A percentile compares a stretch with the other conserved stretches of the same genome.
phyloP scores from a whole-genome alignment of 2,797 vertebrate species.

The Clarias platycephalus region DNA sequence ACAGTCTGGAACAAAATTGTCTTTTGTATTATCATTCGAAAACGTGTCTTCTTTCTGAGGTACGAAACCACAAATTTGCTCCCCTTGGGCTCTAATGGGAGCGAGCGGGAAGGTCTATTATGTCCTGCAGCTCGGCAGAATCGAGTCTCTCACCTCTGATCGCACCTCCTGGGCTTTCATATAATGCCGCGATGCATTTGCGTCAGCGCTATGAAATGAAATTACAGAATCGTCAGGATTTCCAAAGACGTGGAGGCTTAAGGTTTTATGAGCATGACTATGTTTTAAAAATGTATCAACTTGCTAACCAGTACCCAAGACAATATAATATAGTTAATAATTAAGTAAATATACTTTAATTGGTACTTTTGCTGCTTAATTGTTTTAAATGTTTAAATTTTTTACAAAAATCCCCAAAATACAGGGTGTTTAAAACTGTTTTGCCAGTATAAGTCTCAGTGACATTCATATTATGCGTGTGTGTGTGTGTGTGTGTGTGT shows the following conservation, averaged over 20 bases:
- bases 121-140: not conserved
- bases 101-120: not conserved
- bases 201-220: not conserved
- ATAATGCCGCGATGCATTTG: not conserved
- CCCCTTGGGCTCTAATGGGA: not conserved
- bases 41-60: not conserved
- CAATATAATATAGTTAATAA: too few species aligned
- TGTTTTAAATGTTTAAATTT: too few species aligned
- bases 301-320: not conserved
- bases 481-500: conserved; percentile 43
- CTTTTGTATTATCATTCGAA: not conserved
- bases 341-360: too few species aligned
- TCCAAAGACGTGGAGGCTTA: not conserved
- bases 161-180: not conserved
- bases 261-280: not conserved
- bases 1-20: not conserved
- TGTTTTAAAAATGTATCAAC: not conserved
- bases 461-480: not conserved
- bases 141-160: conserved; percentile 1
- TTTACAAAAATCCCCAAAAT: not conserved
- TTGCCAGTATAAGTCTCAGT: not conserved
- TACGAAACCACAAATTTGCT: not conserved
- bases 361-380: too few species aligned
- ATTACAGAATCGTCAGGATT: not conserved
- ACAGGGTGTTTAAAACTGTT: not conserved